Evolutionary conservation across 2,797 vertebrate genomes (phyloP).

Genomic region (Mormyrus hasselquistii): DNA sequence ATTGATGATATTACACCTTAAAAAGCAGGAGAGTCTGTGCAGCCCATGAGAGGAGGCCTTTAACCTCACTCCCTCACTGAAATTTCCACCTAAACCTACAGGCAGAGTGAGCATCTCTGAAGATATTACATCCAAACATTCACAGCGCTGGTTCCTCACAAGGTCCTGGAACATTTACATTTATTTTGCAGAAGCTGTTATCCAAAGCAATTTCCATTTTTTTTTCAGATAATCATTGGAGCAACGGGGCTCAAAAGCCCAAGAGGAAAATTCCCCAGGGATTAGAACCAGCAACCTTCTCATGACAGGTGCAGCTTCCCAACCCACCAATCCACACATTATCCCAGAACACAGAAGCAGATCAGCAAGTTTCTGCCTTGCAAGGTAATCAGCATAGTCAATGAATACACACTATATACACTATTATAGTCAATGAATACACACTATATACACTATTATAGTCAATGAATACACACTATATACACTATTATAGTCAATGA

Average conservation of each 20-base stretch:
- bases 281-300: neutral
- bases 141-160: neutral
- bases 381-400: neutral
- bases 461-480: too few relatives aligned
- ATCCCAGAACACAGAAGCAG: neutral
- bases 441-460: too few relatives aligned
- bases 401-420: neutral
- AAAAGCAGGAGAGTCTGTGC: neutral
- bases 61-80: neutral
- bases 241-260: neutral
- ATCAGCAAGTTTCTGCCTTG: neutral
- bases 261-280: neutral
- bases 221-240: neutral
- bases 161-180: neutral
- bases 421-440: too few relatives aligned
- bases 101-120: neutral
- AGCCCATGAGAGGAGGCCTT: neutral
- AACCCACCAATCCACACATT: neutral
- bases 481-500: too few relatives aligned
- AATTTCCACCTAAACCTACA: neutral
- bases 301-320: neutral
- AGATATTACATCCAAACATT: neutral
- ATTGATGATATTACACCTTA: neutral
- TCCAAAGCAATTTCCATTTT: neutral
- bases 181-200: neutral